phyloP scores from a whole-genome alignment of 2,888 invertebrate genomes.

The Gastracanthus pulcherrimus region DNA sequence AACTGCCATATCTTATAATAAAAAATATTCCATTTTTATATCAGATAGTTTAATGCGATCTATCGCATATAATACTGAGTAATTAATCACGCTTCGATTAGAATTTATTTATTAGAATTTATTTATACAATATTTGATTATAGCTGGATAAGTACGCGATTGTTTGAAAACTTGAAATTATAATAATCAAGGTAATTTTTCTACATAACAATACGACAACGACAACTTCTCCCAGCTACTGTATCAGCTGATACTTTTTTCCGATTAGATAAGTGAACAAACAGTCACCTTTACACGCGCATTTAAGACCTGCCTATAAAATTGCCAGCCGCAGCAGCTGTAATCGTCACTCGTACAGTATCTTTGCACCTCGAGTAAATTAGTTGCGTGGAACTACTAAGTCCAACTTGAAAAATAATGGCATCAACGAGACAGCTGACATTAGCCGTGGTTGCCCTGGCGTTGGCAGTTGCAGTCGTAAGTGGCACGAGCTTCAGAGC shows the following conservation, averaged over 20 bases:
- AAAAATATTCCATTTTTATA: too few species aligned
- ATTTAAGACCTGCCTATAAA: constrained; percentile 17
- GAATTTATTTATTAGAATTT: too few species aligned
- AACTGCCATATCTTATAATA: not conserved
- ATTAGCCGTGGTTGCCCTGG: not conserved
- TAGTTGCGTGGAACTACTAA: not conserved
- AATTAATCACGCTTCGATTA: too few species aligned
- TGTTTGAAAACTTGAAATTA: too few species aligned
- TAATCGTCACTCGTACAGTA: not conserved
- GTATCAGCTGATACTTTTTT: not conserved
- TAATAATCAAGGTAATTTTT: too few species aligned
- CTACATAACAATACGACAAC: too few species aligned
- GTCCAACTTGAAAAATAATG: not conserved
- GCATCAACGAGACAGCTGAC: not conserved
- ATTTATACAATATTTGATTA: too few species aligned
- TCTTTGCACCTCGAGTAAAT: too few species aligned
- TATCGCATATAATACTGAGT: too few species aligned
- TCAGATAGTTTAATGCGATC: too few species aligned
- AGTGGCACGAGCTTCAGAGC: not conserved
- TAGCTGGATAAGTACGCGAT: too few species aligned
- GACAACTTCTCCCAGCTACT: not conserved
- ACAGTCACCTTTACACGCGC: not conserved
- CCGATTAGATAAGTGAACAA: not conserved
- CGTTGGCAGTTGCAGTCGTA: not conserved
- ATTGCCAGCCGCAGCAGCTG: not conserved